phyloP scores from a whole-genome alignment of 2,888 invertebrate genomes.

The Seira sanloemensis region DNA sequence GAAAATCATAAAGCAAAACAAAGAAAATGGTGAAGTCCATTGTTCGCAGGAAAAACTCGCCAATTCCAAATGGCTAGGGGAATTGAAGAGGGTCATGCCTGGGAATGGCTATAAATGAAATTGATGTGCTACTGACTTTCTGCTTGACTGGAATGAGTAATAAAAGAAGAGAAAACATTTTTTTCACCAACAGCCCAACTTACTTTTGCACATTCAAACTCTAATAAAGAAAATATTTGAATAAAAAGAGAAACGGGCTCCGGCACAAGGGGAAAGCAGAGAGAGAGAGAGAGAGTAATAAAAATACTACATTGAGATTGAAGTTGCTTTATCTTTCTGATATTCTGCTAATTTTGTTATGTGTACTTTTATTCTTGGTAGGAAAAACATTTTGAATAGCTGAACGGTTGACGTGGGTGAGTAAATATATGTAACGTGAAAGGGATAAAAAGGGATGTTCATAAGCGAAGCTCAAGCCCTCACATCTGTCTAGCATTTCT shows the following conservation, averaged over 20 bases:
- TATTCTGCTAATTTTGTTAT: slow-evolving; percentile 1
- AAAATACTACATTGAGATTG: not conserved
- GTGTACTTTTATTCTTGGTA: not conserved
- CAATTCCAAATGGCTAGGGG: not conserved
- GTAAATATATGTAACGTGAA: slow-evolving; percentile 5
- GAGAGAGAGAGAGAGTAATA: too few species aligned
- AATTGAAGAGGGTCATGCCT: not conserved
- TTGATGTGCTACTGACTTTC: not conserved
- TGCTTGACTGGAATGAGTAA: slow-evolving; percentile 1
- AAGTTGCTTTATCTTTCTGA: not conserved
- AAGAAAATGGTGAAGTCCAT: not conserved
- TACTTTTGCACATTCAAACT: not conserved
- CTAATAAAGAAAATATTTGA: not conserved
- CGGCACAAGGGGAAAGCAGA: not conserved
- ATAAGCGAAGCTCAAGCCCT: slow-evolving; percentile 31
- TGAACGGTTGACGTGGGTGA: slow-evolving; percentile 26
- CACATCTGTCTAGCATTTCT: slow-evolving; percentile 5
- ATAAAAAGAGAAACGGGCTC: not conserved
- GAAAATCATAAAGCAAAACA: slow-evolving; percentile 1
- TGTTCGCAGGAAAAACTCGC: not conserved
- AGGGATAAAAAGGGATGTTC: slow-evolving; percentile 23
- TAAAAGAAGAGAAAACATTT: not conserved
- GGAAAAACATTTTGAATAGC: not conserved
- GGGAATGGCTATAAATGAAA: not conserved
- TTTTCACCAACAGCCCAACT: not conserved